Conservation (phyloP, 2,797 vertebrate species). For the Spinibarbus caldwelli region DNA sequence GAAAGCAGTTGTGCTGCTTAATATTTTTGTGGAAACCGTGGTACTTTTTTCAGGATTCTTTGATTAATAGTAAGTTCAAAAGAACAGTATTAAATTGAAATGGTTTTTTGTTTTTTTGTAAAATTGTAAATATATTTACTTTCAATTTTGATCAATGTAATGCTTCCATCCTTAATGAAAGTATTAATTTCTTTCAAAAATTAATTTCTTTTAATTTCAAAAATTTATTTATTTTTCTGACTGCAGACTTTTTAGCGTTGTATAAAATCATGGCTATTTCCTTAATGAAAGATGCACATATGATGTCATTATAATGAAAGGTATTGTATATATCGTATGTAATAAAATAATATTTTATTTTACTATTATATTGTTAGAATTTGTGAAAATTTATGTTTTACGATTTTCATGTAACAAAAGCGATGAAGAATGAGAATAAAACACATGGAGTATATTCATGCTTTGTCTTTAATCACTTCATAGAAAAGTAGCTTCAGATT, state of each 20-base stretch:
- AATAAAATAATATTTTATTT: not conserved
- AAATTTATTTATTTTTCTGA: no score
- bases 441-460: slow-evolving; percentile 83
- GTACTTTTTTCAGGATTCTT: not conserved
- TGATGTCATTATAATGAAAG: not conserved
- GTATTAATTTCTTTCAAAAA: not conserved
- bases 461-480: slow-evolving; percentile 98
- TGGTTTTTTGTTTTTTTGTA: fast-evolving
- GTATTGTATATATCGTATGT: not conserved
- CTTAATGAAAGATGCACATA: not conserved
- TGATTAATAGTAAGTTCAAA: not conserved
- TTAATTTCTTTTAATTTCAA: no score
- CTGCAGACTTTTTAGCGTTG: no score
- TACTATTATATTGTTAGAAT: not conserved
- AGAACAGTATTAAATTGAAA: not conserved
- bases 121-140: no score
- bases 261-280: not conserved
- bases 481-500: slow-evolving; percentile 98
- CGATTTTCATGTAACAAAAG: not conserved
- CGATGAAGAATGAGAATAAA: slow-evolving; percentile 40
- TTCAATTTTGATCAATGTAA: not conserved
- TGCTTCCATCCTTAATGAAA: not conserved
- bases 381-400: not conserved
- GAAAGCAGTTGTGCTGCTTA: not conserved
- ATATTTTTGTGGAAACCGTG: not conserved